phyloP scores from a whole-genome alignment of 2,888 invertebrate genomes.

The Phyto melanocephala region DNA sequence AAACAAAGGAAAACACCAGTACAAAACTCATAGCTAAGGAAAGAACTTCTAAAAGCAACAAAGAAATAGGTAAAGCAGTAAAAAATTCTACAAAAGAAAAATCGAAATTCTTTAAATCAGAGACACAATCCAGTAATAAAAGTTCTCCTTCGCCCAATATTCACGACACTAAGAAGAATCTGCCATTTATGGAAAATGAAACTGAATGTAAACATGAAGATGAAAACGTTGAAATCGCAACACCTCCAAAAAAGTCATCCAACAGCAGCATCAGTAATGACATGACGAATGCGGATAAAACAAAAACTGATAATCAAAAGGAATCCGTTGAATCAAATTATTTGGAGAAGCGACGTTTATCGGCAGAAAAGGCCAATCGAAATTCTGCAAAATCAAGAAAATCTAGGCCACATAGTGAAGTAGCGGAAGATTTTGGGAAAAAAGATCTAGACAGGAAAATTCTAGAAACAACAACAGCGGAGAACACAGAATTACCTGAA shows the following conservation, averaged over 20 bases:
- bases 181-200: neutral
- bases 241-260: neutral
- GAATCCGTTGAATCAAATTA: neutral
- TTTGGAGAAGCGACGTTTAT: slow-evolving; percentile 24
- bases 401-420: slow-evolving; percentile 21
- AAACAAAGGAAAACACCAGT: slow-evolving; percentile 63
- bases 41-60: slow-evolving; percentile 48
- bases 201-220: slow-evolving; percentile 30
- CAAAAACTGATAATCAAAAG: neutral
- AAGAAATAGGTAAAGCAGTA: slow-evolving; percentile 69
- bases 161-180: neutral
- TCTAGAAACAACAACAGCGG: neutral
- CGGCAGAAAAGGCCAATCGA: slow-evolving; percentile 16
- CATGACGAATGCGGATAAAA: neutral
- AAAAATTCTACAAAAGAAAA: slow-evolving; percentile 63
- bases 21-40: slow-evolving; percentile 62
- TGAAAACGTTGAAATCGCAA: neutral
- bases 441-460: neutral
- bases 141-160: slow-evolving; percentile 66
- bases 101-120: slow-evolving; percentile 25
- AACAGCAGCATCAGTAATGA: neutral
- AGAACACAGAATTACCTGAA: neutral
- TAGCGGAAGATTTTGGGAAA: neutral
- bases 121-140: slow-evolving; percentile 43
- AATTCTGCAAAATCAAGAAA: slow-evolving; percentile 45